Percentiles rank a stretch among this genome's conserved stretches.
Conservation (phyloP, 2,113 vertebrate genomes). For the Chamaetylas fuelleborni region DNA sequence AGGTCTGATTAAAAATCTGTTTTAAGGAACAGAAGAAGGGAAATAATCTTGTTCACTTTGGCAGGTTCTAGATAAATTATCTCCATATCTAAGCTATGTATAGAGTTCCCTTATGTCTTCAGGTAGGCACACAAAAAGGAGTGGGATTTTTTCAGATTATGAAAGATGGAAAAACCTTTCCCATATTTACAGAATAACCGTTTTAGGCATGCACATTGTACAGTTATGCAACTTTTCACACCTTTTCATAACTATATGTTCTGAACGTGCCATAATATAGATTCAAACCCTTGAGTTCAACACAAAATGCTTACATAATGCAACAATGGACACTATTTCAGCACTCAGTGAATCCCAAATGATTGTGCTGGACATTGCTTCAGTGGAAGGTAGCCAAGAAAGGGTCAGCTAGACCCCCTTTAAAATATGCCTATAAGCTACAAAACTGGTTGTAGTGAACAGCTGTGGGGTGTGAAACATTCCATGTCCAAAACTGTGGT, state of each 20-base stretch:
- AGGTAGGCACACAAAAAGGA: not conserved
- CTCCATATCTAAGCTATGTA: not conserved
- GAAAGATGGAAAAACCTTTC: not conserved
- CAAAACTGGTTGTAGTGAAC: not conserved
- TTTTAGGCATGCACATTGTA: not conserved
- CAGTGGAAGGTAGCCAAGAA: not conserved
- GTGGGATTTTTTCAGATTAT: not conserved
- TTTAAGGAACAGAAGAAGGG: not conserved
- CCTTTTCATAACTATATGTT: not conserved
- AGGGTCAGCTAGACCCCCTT: not conserved
- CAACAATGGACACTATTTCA: not conserved
- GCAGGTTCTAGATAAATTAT: not conserved
- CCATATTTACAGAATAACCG: not conserved
- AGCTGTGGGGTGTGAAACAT: not conserved
- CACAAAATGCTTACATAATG: not conserved
- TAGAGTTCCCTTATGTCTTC: not conserved
- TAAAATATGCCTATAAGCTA: not conserved
- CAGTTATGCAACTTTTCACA: not conserved
- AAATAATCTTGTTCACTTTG: not conserved
- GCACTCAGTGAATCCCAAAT: not conserved
- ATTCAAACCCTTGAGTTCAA: not conserved
- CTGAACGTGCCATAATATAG: not conserved
- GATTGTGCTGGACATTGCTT: not conserved
- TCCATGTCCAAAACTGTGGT: not conserved
- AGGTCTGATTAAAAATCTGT: not conserved